A percentile compares a stretch with the other conserved stretches of the same genome.
Conservation (phyloP, 1,140 invertebrate genomes). For the Caenorhabditis remanei region DNA sequence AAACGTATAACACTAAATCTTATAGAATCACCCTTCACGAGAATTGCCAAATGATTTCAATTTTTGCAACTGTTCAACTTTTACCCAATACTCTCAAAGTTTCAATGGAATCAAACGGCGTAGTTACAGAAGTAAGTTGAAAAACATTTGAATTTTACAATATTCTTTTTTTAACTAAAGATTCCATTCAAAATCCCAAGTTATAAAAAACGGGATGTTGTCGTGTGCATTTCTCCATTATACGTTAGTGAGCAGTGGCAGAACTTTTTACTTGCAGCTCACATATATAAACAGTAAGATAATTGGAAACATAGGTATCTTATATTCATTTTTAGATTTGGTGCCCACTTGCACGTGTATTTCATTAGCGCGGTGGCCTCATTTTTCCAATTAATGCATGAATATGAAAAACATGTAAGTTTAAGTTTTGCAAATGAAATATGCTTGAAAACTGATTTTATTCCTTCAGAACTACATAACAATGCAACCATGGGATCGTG, state of each 20-base stretch:
- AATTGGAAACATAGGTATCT: not conserved
- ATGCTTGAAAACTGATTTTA: too few relatives aligned
- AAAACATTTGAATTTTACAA: not conserved
- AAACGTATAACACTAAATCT: not conserved
- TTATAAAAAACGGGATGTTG: not conserved
- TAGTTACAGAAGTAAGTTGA: not conserved
- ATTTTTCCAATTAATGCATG: not conserved
- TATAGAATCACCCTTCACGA: slow-evolving; percentile 59
- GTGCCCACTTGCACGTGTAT: slow-evolving; percentile 8
- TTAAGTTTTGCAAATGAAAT: not conserved
- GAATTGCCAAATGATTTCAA: slow-evolving; percentile 36
- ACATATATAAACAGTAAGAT: slow-evolving; percentile 44
- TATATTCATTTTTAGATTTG: not conserved
- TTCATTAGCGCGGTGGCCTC: not conserved
- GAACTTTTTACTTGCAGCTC: slow-evolving; percentile 28
- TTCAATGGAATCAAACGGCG: not conserved
- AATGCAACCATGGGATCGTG: slow-evolving; percentile 2
- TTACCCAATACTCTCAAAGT: not conserved
- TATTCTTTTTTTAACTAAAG: not conserved
- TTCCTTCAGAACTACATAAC: not conserved
- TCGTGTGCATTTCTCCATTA: slow-evolving; percentile 51
- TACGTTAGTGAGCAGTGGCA: slow-evolving; percentile 59
- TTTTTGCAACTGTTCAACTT: slow-evolving; percentile 15
- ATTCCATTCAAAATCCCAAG: not conserved
- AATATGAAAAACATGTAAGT: not conserved